Base-by-base conservation (phyloP, 2,888 invertebrate species). In the Amphipoea oculea region DNA sequence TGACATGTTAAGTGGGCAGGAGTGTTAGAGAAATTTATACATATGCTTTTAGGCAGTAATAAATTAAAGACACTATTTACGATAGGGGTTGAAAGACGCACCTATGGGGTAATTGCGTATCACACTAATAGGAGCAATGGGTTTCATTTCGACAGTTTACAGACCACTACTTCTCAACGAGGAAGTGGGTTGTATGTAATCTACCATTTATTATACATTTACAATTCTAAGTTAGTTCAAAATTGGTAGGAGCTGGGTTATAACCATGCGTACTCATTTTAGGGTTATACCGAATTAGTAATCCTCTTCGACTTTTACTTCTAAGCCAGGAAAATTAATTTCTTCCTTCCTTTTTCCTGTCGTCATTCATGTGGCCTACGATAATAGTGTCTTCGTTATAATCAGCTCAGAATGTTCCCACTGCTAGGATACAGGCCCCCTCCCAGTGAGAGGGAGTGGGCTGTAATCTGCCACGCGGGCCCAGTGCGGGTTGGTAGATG, bases 1-100 rank as follows among this genome's bases (percentile, higher is more conserved):
- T 11, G 75, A 78, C 57, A 42, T 54, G 78, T 73, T 83, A 60
- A 62, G 11, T 57, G 70, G 23, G 67, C 79, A 68, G 74, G 40
- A 83, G 17, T 70, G 40, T 57, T 79, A 20, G 60, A 76, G 42
- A n/a, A n/a, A 51, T 62, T 20, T 54, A 79, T 70, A 48, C 42
- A 17, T 23, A 62, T 42, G 51, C 20, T 81, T 74, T 23, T 76
- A 57, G 11, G 17, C 23, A 45, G 7, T 45, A 36, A n/a, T 36
- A 36, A 23, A 45, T 60, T 60, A 0, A 76, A 45, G 11, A 45
- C 11, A 29, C 11, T 23, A 29, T 74, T 40, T 23, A 74, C 20
- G 40, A 29, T 42, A 17, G 1, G 17, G 42, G 3, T 29, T 42
- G 48, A 74, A n/a, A 40, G 2, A 11, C 1, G 57, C 23, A 57